Conservation (phyloP, 2,797 vertebrate species). For the Emys orbicularis region DNA sequence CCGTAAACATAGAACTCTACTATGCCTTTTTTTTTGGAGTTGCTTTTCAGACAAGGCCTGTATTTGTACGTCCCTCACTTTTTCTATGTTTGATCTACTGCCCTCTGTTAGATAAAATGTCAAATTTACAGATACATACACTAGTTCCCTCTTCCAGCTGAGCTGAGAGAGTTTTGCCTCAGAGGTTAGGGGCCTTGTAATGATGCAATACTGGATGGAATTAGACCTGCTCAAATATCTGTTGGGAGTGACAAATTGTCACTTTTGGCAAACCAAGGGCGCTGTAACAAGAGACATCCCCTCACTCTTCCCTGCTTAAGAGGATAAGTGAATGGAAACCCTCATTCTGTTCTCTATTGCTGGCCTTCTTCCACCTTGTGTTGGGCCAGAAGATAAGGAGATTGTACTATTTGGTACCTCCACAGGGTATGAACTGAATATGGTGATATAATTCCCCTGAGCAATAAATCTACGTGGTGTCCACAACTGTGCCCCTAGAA, state of each 20-base stretch:
- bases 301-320: background rate
- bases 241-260: background rate
- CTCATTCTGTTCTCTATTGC: background rate
- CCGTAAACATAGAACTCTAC: background rate
- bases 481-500: background rate
- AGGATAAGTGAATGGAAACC: background rate
- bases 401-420: background rate
- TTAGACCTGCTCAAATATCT: background rate
- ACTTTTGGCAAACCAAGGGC: background rate
- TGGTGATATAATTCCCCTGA: background rate
- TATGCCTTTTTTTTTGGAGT: background rate
- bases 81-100: background rate
- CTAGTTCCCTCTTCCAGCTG: background rate
- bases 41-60: background rate
- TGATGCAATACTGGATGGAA: background rate
- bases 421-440: background rate
- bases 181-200: background rate
- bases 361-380: background rate
- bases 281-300: background rate
- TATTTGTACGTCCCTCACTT: background rate
- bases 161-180: background rate
- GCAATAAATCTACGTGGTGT: background rate
- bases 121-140: background rate
- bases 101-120: background rate
- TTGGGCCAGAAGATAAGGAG: background rate